These are phyloP conservation scores for Polyploca ridens DNA, from an alignment of 2,888 invertebrate genomes.

Conservation along the genomic window DNA sequence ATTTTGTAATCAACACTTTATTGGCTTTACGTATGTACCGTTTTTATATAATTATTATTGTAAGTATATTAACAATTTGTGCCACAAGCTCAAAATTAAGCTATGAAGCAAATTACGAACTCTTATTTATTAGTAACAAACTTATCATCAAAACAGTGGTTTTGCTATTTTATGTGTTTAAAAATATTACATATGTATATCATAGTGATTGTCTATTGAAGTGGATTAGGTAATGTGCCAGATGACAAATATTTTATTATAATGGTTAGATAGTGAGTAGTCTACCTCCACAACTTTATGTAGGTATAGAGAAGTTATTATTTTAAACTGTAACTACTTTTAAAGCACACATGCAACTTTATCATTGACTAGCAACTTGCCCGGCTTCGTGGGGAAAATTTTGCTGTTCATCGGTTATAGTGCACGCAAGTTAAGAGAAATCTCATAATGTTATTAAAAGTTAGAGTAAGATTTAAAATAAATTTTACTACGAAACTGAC, in stretches of 20 bases:
- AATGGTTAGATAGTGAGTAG: neutral
- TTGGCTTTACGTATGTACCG: neutral
- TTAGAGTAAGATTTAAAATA: no score
- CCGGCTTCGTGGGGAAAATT: conserved; percentile 14
- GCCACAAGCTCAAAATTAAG: no score
- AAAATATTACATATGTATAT: no score
- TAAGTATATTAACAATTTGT: neutral
- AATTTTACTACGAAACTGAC: no score
- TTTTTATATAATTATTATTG: neutral
- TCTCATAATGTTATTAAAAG: no score
- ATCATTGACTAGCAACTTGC: conserved; percentile 9
- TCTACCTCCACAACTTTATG: neutral
- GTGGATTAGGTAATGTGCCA: neutral
- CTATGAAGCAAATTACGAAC: no score
- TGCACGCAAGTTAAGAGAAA: no score
- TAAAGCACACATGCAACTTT: neutral
- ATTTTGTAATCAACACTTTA: neutral
- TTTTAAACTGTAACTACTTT: neutral
- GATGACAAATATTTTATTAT: neutral
- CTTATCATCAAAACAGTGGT: no score
- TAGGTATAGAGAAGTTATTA: neutral
- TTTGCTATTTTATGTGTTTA: no score
- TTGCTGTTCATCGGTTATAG: no score
- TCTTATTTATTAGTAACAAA: no score
- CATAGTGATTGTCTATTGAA: no score